These are phyloP conservation scores for Neodiprion pinetum DNA, from an alignment of 1,140 invertebrate genomes.

Conservation along the genomic window DNA sequence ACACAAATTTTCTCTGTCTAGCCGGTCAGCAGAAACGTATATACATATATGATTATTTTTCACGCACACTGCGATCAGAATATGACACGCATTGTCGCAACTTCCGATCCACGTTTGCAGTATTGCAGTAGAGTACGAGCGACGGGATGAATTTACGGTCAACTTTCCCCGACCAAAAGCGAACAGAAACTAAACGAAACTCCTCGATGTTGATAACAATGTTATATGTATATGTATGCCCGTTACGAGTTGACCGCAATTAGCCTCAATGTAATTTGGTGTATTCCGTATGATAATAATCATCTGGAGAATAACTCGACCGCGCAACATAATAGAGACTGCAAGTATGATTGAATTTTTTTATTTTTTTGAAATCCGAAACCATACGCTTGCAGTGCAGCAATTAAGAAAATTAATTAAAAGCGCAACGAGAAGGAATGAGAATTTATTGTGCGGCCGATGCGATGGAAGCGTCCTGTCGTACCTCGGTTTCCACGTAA, in stretches of 20 bases:
- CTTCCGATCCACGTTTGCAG: not conserved
- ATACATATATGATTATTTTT: too few species aligned
- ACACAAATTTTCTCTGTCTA: too few species aligned
- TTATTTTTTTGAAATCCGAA: slow-evolving; percentile 27
- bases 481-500: slow-evolving; percentile 7
- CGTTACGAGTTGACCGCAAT: not conserved
- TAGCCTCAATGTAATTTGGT: not conserved
- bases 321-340: too few species aligned
- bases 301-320: too few species aligned
- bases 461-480: not conserved
- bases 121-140: too few species aligned
- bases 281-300: too few species aligned
- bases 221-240: not conserved
- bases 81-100: not conserved
- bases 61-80: too few species aligned
- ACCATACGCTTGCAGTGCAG: slow-evolving; percentile 19
- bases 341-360: not conserved
- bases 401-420: slow-evolving; percentile 38
- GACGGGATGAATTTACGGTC: not conserved
- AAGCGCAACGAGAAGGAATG: slow-evolving; percentile 33
- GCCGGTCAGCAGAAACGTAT: too few species aligned
- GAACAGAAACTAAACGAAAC: not conserved
- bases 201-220: not conserved
- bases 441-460: slow-evolving; percentile 33
- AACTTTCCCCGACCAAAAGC: not conserved